Evolutionary conservation across 2,888 invertebrate species (phyloP).

Genomic region (Hypomecis atomaria): DNA sequence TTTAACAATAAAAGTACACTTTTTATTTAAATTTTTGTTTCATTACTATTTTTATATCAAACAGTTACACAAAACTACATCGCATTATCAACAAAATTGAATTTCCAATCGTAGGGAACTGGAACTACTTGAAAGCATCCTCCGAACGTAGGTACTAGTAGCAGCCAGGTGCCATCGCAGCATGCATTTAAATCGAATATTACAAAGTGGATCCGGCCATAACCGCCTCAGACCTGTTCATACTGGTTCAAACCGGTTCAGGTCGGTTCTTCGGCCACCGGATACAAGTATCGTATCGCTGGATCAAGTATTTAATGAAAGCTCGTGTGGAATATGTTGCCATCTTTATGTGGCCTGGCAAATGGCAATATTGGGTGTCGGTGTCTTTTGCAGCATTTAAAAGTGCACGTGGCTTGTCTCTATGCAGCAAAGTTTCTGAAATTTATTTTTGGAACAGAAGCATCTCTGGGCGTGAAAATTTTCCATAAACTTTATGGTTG

Average conservation of each 20-base stretch:
- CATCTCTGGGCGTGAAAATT: too few relatives aligned
- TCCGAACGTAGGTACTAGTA: conserved; percentile 12
- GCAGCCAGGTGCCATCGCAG: conserved; percentile 51
- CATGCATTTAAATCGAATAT: conserved; percentile 76
- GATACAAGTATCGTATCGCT: conserved; percentile 20
- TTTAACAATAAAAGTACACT: too few relatives aligned
- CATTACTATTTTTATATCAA: background rate
- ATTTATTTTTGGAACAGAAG: too few relatives aligned
- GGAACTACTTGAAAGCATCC: conserved; percentile 16
- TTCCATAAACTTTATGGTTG: too few relatives aligned
- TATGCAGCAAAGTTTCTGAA: too few relatives aligned
- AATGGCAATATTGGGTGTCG: background rate
- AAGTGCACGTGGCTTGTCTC: too few relatives aligned
- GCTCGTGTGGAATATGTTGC: conserved; percentile 7
- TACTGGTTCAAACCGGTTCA: conserved; percentile 39
- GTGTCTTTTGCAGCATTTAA: background rate
- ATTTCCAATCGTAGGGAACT: conserved; percentile 17
- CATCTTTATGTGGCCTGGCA: background rate
- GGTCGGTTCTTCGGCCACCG: conserved; percentile 29
- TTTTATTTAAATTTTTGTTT: background rate
- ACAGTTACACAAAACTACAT: background rate
- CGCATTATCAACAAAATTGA: conserved; percentile 22
- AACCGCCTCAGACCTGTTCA: conserved; percentile 41
- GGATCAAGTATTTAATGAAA: conserved; percentile 25
- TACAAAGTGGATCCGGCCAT: conserved; percentile 57